Percentiles rank a stretch among this genome's conserved stretches.
phyloP scores from a whole-genome alignment of 2,113 vertebrate genomes.

The Stegastes partitus region DNA sequence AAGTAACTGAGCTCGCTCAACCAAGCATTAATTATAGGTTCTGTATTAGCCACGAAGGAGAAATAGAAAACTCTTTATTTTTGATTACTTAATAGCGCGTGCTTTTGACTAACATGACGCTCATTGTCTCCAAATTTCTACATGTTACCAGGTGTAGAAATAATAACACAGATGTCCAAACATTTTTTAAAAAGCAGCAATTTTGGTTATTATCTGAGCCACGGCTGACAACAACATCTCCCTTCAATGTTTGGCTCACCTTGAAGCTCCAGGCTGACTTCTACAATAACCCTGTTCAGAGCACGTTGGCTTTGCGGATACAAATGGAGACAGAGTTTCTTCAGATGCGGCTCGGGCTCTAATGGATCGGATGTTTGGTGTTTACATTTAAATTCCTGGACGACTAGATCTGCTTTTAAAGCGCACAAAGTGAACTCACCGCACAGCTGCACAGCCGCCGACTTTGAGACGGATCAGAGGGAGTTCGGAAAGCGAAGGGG shows the following conservation, averaged over 20 bases:
- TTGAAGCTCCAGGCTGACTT: constrained; percentile 25
- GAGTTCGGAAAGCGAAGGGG: neutral
- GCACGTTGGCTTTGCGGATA: constrained; percentile 21
- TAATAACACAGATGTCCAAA: neutral
- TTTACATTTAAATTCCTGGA: constrained; percentile 73
- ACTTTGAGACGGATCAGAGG: constrained; percentile 39
- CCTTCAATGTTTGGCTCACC: neutral
- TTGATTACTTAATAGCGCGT: constrained; percentile 1
- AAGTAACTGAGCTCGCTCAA: constrained; percentile 21
- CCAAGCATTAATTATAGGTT: constrained; percentile 12
- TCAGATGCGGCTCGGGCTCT: constrained; percentile 51
- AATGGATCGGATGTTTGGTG: constrained; percentile 74
- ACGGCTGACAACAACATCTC: neutral
- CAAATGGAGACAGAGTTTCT: constrained; percentile 42
- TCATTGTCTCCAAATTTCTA: neutral
- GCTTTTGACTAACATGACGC: neutral
- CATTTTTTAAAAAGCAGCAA: neutral
- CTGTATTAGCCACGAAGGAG: neutral
- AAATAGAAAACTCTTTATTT: neutral
- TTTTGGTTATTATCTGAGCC: neutral
- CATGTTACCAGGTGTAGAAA: neutral
- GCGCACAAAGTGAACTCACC: constrained; percentile 49
- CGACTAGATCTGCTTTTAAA: constrained; percentile 66
- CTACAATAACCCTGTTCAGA: constrained; percentile 8
- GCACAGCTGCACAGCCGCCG: constrained; percentile 56